Percentiles rank a stretch among this genome's conserved stretches.
phyloP scores from a whole-genome alignment of 2,113 vertebrate genomes.

The Stigmatopora nigra region DNA sequence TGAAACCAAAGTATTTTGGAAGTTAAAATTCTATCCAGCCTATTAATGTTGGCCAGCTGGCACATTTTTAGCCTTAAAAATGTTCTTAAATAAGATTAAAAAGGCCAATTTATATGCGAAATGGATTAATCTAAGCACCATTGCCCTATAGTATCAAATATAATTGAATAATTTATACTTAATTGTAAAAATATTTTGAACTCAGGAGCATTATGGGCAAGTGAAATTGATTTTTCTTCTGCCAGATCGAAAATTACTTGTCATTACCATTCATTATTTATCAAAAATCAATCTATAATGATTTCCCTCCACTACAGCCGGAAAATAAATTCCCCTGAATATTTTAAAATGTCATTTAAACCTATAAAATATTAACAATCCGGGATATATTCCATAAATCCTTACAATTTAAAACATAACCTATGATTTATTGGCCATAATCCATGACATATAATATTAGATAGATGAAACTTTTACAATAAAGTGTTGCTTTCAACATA shows the following conservation, averaged over 20 bases:
- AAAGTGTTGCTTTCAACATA: background rate
- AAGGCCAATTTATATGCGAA: background rate
- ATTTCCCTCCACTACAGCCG: slow-evolving; percentile 9
- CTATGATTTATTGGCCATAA: slow-evolving; percentile 4
- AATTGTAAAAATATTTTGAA: too few relatives aligned
- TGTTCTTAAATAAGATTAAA: background rate
- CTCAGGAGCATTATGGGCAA: background rate
- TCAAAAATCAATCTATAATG: background rate
- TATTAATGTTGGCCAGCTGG: background rate
- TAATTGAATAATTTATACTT: too few relatives aligned
- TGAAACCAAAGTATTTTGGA: background rate
- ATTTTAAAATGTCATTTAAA: slow-evolving; percentile 29
- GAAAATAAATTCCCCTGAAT: slow-evolving; percentile 17
- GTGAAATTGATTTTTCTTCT: background rate
- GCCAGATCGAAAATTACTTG: slow-evolving; percentile 5
- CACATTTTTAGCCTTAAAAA: background rate
- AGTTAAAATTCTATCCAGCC: background rate
- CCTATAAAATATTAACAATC: slow-evolving; percentile 11
- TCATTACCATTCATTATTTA: slow-evolving; percentile 14
- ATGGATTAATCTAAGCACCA: background rate
- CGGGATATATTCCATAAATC: background rate
- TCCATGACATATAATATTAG: slow-evolving; percentile 15
- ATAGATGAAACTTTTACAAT: slow-evolving; percentile 19
- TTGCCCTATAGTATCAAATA: background rate
- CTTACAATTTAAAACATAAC: slow-evolving; percentile 9